These are phyloP conservation scores for Phoeniculus purpureus DNA, from an alignment of 2,797 vertebrate species.

Conservation along the genomic window DNA sequence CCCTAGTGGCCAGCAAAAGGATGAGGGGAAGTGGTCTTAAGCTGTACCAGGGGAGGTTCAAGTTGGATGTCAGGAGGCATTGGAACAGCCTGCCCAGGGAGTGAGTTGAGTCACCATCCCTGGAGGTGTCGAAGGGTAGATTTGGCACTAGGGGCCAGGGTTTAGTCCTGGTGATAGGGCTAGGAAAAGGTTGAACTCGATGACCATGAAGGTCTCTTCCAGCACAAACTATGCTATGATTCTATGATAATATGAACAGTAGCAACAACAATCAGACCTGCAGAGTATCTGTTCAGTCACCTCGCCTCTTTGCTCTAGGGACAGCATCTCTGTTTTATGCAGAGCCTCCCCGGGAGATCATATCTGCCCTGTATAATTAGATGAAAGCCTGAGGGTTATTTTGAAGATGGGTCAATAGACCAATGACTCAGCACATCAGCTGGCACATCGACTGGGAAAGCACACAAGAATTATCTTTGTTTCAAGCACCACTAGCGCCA, in stretches of 20 bases:
- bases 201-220: no score
- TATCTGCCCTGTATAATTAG: background rate
- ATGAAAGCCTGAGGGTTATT: background rate
- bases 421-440: background rate
- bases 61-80: no score
- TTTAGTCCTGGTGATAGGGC: no score
- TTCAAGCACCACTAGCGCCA: background rate
- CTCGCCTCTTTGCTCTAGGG: background rate
- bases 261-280: background rate
- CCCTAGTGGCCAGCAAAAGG: no score
- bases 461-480: background rate
- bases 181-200: no score
- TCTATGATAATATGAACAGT: background rate
- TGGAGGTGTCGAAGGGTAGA: no score
- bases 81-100: no score
- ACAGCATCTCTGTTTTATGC: background rate
- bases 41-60: no score
- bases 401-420: background rate
- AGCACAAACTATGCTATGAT: no score
- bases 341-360: background rate
- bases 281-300: background rate
- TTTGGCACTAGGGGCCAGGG: no score
- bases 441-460: background rate
- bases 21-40: no score
- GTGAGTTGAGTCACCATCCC: no score